Evolutionary conservation across 2,888 invertebrate species (phyloP).

Genomic region (Coelopa pilipes): DNA sequence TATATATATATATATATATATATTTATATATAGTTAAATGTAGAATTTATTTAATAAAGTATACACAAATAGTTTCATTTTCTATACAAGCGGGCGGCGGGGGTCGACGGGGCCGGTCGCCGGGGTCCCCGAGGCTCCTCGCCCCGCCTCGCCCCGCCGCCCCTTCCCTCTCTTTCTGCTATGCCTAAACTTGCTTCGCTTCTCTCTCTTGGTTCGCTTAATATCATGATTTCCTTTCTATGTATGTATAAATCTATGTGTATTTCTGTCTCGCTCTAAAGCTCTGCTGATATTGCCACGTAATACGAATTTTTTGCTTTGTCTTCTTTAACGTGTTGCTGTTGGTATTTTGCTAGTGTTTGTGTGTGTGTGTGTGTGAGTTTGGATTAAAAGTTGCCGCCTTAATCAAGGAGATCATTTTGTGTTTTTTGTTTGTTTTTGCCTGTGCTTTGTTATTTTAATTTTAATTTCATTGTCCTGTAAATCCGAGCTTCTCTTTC

Average conservation of each 20-base stretch:
- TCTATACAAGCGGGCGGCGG: constrained; percentile 6
- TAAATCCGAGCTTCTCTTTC: constrained; percentile 11
- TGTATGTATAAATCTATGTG: not conserved
- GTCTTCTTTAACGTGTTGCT: constrained; percentile 37
- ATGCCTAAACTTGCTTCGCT: not conserved
- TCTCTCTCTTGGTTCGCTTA: constrained; percentile 5
- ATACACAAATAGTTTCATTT: constrained; percentile 56
- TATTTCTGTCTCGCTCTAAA: not conserved
- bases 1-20: not conserved
- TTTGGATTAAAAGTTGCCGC: constrained; percentile 35
- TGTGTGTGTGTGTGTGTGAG: not conserved
- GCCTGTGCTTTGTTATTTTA: not conserved
- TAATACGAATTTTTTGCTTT: constrained; percentile 29
- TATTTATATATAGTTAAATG: constrained; percentile 50
- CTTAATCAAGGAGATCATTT: constrained; percentile 51
- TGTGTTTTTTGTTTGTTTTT: constrained; percentile 35
- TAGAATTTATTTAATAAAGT: constrained; percentile 45
- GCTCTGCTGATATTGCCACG: constrained; percentile 59
- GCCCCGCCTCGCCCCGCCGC: too few species aligned
- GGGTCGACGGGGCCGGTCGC: too few species aligned
- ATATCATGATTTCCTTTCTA: constrained; percentile 6
- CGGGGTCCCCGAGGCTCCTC: too few species aligned
- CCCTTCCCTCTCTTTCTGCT: not conserved
- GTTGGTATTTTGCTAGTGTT: constrained; percentile 29
- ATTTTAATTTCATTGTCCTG: not conserved